A percentile compares a stretch with the other conserved stretches of the same genome.
phyloP scores from a whole-genome alignment of 2,113 vertebrate genomes.

The Cavia aperea region DNA sequence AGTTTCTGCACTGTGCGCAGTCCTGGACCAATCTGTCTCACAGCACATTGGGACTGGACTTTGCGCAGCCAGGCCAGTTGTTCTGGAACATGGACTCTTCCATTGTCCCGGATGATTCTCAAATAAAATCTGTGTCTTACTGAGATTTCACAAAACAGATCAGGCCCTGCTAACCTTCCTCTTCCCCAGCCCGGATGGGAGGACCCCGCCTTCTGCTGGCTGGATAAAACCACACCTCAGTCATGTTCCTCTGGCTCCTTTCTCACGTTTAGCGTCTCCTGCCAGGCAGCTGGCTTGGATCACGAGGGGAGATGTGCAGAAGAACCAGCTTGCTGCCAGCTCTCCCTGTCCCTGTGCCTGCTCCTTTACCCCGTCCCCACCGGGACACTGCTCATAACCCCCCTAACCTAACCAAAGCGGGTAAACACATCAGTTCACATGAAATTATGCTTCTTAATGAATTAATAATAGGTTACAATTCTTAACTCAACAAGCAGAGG shows the following conservation, averaged over 20 bases:
- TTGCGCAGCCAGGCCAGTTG: not conserved
- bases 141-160: not conserved
- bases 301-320: accelerated
- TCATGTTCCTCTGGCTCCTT: not conserved
- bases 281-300: not conserved
- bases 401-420: not conserved
- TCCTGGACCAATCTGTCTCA: not conserved
- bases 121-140: not conserved
- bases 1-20: not conserved
- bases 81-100: too few relatives aligned
- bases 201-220: not conserved
- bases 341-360: accelerated
- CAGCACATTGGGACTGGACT: not conserved
- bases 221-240: not conserved
- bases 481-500: conserved; percentile 40
- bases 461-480: conserved; percentile 48
- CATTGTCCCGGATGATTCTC: accelerated
- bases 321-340: not conserved
- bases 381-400: not conserved
- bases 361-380: not conserved
- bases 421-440: conserved; percentile 4
- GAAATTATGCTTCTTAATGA: conserved; percentile 57
- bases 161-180: not conserved
- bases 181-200: not conserved
- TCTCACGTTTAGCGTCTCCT: not conserved